Evolutionary conservation across 2,113 vertebrate genomes (phyloP).

Genomic region (Heterochromis multidens): DNA sequence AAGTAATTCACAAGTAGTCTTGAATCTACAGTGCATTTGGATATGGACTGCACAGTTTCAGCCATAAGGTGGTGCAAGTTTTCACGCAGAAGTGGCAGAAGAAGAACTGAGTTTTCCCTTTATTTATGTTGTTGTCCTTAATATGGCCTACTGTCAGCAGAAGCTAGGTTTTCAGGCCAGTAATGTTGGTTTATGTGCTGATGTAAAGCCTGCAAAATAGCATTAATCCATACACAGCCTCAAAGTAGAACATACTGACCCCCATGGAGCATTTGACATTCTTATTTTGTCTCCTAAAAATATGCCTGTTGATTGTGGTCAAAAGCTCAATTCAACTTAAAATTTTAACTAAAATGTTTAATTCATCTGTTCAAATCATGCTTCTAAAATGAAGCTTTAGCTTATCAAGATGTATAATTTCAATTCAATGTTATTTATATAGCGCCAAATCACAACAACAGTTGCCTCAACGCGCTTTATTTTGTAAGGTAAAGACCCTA

Average conservation of each 20-base stretch:
- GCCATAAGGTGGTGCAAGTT: background rate
- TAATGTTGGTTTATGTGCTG: background rate
- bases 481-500: no score
- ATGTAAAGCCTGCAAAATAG: background rate
- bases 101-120: background rate
- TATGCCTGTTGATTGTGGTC: background rate
- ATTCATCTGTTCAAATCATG: background rate
- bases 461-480: no score
- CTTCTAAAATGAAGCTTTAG: background rate
- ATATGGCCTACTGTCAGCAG: background rate
- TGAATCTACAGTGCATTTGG: background rate
- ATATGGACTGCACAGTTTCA: background rate
- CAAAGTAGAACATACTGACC: background rate
- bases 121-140: no score
- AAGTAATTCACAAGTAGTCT: background rate
- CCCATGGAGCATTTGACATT: background rate
- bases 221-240: background rate
- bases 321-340: background rate
- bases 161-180: background rate
- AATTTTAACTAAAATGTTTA: no score
- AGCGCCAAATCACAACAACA: no score
- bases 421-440: no score
- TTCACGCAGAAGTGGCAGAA: background rate
- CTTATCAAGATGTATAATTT: background rate
- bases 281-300: background rate